These are phyloP conservation scores for Drosophila ironensis DNA, from an alignment of 1,140 invertebrate genomes.

Conservation along the genomic window DNA sequence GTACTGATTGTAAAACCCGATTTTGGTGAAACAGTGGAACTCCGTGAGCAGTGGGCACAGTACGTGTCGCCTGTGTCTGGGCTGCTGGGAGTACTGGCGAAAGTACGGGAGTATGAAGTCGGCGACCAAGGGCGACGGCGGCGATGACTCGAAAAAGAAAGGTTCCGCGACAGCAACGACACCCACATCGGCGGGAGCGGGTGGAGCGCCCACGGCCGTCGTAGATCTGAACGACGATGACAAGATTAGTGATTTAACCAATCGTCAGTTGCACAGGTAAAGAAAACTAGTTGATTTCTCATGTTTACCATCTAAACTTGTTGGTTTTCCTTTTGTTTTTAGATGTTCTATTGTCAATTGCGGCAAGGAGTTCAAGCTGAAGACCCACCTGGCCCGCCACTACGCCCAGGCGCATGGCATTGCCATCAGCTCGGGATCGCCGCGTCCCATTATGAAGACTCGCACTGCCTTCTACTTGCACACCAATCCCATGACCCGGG, in stretches of 20 bases:
- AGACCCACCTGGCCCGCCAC: constrained; percentile 95
- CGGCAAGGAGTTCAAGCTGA: constrained; percentile 96
- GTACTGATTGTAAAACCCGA: no score
- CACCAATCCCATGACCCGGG: constrained; percentile 92
- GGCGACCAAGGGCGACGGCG: constrained; percentile 84
- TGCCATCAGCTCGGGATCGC: constrained; percentile 87
- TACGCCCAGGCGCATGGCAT: constrained; percentile 94
- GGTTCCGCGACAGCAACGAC: constrained; percentile 14
- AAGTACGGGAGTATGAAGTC: constrained; percentile 98
- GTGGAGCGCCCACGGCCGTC: constrained; percentile 47
- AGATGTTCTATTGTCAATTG: constrained; percentile 94
- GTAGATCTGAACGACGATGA: constrained; percentile 82
- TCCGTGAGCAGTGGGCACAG: constrained; percentile 92
- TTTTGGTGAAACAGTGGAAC: constrained; percentile 91
- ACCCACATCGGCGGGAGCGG: constrained; percentile 27
- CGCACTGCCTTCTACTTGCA: constrained; percentile 97
- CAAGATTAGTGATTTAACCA: constrained; percentile 82
- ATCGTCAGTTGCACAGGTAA: constrained; percentile 81
- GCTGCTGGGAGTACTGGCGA: constrained; percentile 99
- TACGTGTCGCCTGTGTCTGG: constrained; percentile 94
- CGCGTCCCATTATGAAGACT: constrained; percentile 97
- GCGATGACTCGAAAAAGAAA: constrained; percentile 84
- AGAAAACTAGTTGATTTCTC: not conserved
- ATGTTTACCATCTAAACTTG: not conserved
- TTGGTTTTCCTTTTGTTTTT: constrained; percentile 2